These are phyloP conservation scores for Erythrolamprus reginae DNA, from an alignment of 2,113 vertebrate species.

Conservation along the genomic window DNA sequence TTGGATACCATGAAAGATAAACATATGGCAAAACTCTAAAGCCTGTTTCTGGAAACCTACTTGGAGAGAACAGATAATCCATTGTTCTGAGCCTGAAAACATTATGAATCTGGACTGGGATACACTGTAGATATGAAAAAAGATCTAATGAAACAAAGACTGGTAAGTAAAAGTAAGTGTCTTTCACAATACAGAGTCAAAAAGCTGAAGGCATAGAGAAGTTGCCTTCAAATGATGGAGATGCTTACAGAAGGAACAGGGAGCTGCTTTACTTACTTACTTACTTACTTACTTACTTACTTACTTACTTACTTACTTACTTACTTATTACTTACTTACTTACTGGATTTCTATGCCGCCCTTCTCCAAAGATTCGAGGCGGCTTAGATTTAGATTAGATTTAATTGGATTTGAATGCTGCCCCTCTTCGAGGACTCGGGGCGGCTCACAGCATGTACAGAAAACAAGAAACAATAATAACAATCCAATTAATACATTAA, in stretches of 20 bases:
- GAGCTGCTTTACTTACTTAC: rapidly evolving
- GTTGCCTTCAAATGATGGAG: background rate
- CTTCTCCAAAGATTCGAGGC: no score
- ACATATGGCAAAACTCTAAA: constrained; percentile 69
- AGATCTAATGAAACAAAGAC: constrained; percentile 39
- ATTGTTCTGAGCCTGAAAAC: constrained; percentile 63
- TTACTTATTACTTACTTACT: no score
- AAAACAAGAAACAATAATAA: no score
- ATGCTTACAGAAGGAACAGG: background rate
- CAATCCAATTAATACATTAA: no score
- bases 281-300: no score
- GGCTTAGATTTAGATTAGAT: no score
- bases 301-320: no score
- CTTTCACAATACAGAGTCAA: constrained; percentile 42
- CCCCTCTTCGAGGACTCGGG: no score
- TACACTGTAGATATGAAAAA: constrained; percentile 33
- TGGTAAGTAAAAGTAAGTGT: constrained; percentile 48
- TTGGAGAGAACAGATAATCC: constrained; percentile 67
- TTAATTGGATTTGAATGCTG: no score
- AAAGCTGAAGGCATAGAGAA: constrained; percentile 8
- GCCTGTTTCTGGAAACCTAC: constrained; percentile 69
- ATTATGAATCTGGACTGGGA: constrained; percentile 48
- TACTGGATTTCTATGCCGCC: no score
- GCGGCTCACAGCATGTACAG: no score
- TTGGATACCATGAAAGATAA: constrained; percentile 70